phyloP scores from a whole-genome alignment of 2,797 vertebrate species.

The Sebastes hubbsi region DNA sequence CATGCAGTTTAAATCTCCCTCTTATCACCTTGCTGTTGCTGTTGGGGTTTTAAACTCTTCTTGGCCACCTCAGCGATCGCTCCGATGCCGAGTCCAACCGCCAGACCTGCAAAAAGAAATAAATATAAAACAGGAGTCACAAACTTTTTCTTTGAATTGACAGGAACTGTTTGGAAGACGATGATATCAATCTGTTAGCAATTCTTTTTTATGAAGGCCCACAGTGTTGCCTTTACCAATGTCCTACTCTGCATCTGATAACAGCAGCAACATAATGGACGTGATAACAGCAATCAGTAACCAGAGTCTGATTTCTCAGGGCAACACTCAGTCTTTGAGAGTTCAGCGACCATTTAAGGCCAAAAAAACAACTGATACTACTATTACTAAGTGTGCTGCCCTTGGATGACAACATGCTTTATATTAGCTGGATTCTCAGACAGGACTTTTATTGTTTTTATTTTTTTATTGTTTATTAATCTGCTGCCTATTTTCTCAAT shows the following conservation, averaged over 20 bases:
- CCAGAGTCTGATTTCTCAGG: neutral
- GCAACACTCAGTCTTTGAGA: neutral
- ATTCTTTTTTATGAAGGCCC: neutral
- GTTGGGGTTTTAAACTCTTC: slow-evolving; percentile 87
- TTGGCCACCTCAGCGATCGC: slow-evolving; percentile 93
- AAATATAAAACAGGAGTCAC: neutral
- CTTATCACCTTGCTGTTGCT: slow-evolving; percentile 73
- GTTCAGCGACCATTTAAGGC: neutral
- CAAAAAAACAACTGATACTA: neutral
- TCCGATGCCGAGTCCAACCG: slow-evolving; percentile 92
- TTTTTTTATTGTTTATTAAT: neutral
- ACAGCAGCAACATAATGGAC: neutral
- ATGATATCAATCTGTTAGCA: neutral
- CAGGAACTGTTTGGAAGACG: neutral
- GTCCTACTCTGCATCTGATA: slow-evolving; percentile 5
- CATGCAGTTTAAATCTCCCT: too few species aligned
- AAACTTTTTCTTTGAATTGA: neutral
- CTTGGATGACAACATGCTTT: neutral
- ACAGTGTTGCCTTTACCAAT: neutral
- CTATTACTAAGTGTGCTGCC: neutral
- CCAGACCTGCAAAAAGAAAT: slow-evolving; percentile 83
- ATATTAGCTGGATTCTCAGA: slow-evolving; percentile 3
- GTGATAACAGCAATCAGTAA: slow-evolving; percentile 29
- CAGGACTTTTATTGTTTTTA: neutral
- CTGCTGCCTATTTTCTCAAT: neutral